phyloP scores from a whole-genome alignment of 2,888 invertebrate species.

The Xestia rhomboidea region DNA sequence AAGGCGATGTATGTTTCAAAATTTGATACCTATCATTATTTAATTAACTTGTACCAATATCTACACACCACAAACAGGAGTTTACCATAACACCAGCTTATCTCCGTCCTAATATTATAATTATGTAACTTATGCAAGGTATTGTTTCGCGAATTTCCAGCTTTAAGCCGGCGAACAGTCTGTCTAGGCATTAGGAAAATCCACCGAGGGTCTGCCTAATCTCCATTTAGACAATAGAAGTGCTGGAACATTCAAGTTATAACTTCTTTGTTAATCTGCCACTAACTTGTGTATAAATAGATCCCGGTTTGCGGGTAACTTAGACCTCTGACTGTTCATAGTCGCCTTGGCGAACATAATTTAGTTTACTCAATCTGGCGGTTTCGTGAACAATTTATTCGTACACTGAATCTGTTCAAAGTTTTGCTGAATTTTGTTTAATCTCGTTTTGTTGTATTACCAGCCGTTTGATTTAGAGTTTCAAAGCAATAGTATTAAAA shows the following conservation, averaged over 20 bases:
- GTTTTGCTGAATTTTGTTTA: conserved; percentile 26
- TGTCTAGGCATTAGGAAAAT: conserved; percentile 59
- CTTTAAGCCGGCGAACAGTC: conserved; percentile 48
- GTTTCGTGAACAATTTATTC: conserved; percentile 47
- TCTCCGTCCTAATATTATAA: background rate
- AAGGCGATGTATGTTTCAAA: background rate
- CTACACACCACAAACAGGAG: background rate
- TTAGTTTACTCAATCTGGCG: conserved; percentile 48
- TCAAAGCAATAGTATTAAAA: background rate
- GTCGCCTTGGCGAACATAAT: conserved; percentile 51
- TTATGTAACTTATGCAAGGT: conserved; percentile 21
- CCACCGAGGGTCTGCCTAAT: conserved; percentile 57
- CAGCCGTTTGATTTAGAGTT: conserved; percentile 1
- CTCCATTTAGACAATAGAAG: conserved; percentile 64
- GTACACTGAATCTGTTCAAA: conserved; percentile 25
- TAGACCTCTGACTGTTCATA: conserved; percentile 57
- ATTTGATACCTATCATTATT: background rate
- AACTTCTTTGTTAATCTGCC: conserved; percentile 67
- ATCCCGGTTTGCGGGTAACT: conserved; percentile 51
- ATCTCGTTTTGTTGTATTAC: conserved; percentile 9
- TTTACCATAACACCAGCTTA: background rate
- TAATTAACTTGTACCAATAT: background rate
- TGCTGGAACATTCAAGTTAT: conserved; percentile 60
- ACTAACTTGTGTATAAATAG: conserved; percentile 63
- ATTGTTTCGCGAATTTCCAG: conserved; percentile 54